Evolutionary conservation across 2,797 vertebrate genomes (phyloP), one percentile per base, ranked within the genome.

Genomic region (Columba guinea): DNA sequence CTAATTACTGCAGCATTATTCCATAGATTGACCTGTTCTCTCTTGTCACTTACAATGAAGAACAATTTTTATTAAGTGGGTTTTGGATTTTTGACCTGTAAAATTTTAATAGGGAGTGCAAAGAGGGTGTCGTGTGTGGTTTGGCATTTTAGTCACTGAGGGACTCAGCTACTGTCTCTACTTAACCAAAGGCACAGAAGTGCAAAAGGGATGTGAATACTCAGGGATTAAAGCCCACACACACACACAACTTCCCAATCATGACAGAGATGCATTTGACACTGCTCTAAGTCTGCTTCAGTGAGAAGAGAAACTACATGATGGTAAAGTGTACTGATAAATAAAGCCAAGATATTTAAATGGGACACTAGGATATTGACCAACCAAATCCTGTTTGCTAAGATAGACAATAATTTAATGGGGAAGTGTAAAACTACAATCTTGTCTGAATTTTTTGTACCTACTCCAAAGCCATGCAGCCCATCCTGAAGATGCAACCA

Each of bases 41-140:
- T 98, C 98, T 98, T 98, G 98, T 99, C 98, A 99, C 98, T 98
- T 98, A 98, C 98, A 98, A 99, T 99, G 98, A 99, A 99, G 99
- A 99, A 98, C 98, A 98, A 98, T 99, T 99, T 99, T 99, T 98
- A 98, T 99, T 99, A 99, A 99, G 98, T 98, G 98, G 98, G 98
- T 99, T 99, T 99, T 99, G 98, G 98, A 99, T 99, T 99, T 99
- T 98, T 99, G 99, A 99, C 99, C 99, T 99, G 99, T 99, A 99
- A 99, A 99, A 99, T 99, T 99, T 99, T 99, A 99, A 99, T 99
- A 99, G 98, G 98, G 97, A 98, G 98, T 98, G 97, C 98, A 98
- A 98, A 98, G 98, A 97, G 98, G 97, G 98, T 98, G 98, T 98
- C 94, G 79, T 97, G 97, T 98, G 98, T 98, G 98, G 99, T 99